A percentile compares a stretch with the other conserved stretches of the same genome.
Evolutionary conservation across 2,797 vertebrate genomes (phyloP).

Genomic region (Siniperca obscura): DNA sequence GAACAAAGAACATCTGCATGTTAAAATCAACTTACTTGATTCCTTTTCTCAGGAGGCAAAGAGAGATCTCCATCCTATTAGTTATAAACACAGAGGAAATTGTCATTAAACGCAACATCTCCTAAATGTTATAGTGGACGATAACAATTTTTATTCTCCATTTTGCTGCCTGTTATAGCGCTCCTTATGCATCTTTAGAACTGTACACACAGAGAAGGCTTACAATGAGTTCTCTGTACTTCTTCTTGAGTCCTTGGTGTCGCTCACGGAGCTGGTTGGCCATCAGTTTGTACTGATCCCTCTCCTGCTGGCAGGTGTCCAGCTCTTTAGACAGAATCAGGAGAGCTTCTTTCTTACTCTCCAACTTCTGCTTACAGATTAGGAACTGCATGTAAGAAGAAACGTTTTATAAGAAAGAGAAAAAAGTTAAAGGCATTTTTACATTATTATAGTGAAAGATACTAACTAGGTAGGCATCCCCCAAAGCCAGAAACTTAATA

Average conservation of each 20-base stretch:
- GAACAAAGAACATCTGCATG: background rate
- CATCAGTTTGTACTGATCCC: conserved; percentile 98
- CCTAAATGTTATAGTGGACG: background rate
- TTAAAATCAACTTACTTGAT: conserved; percentile 87
- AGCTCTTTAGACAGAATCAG: conserved; percentile 98
- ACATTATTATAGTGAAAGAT: background rate
- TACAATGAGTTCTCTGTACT: conserved; percentile 95
- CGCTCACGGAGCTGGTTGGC: conserved; percentile 96
- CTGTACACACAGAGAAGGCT: conserved; percentile 53
- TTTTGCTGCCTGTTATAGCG: background rate
- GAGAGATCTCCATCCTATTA: conserved; percentile 94
- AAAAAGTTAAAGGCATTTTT: background rate
- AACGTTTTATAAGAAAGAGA: background rate
- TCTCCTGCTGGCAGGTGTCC: conserved; percentile 96
- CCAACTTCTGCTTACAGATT: conserved; percentile 94
- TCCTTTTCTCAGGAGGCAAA: conserved; percentile 96
- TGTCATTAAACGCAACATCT: background rate
- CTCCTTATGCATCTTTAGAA: background rate
- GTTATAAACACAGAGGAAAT: background rate
- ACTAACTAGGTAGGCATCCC: background rate
- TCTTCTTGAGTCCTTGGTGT: conserved; percentile 97
- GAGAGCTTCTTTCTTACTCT: conserved; percentile 97
- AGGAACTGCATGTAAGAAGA: conserved; percentile 85
- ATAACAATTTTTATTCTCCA: background rate
- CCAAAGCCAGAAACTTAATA: background rate